phyloP scores from a whole-genome alignment of 2,113 vertebrate genomes.

The Eulacestoma nigropectus region DNA sequence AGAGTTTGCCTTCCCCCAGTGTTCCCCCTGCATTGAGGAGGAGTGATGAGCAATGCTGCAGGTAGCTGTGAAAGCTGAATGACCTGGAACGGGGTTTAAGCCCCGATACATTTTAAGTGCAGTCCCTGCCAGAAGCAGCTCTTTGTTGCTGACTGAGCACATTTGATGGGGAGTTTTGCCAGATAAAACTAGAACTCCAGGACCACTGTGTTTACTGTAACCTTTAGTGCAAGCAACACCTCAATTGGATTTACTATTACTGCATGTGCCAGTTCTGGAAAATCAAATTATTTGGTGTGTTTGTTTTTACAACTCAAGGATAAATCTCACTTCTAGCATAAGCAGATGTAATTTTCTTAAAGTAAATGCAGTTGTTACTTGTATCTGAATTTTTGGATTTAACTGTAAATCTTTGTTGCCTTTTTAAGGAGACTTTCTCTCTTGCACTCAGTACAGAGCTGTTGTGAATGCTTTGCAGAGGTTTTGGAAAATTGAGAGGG shows the following conservation, averaged over 20 bases:
- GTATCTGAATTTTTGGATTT: neutral
- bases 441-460: neutral
- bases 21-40: neutral
- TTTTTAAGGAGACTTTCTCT: neutral
- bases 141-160: neutral
- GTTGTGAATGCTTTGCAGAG: neutral
- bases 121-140: neutral
- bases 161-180: neutral
- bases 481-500: neutral
- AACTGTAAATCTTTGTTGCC: neutral
- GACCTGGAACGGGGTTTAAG: neutral
- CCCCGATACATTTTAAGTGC: accelerated
- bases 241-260: neutral
- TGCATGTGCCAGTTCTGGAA: neutral
- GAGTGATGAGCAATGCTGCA: neutral
- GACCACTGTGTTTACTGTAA: neutral
- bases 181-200: neutral
- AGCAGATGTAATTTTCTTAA: neutral
- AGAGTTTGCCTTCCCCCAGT: neutral
- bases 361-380: neutral
- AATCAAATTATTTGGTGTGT: slow-evolving; percentile 3
- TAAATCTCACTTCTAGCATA: neutral
- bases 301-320: neutral
- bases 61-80: neutral
- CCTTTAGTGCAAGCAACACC: neutral